Base-by-base conservation (phyloP, 2,113 vertebrate genomes). In the Caretta caretta region DNA sequence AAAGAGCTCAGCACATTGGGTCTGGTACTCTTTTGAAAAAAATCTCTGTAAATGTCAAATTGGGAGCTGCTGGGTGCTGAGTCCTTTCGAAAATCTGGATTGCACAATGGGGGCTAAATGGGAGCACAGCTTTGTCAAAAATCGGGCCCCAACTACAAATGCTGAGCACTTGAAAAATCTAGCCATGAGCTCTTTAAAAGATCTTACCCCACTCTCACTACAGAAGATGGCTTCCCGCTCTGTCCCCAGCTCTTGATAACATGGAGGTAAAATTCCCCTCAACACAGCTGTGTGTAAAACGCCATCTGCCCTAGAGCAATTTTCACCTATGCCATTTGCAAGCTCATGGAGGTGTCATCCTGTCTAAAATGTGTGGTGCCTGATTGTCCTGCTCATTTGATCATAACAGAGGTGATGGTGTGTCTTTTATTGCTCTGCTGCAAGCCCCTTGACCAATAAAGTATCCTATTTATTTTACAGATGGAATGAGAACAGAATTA, bases 21-120 rank as follows among this genome's bases (percentile, higher is more conserved):
- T 20, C 31, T 94, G 96, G 81, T 90, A 81, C 90, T 96, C 94
- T 85, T 72, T 80, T 86, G 62, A 38, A 22, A 94, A 94, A 90
- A 94, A 94, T 56, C 85, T 49, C 51, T n/a, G 48, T 69, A 53
- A 84, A 17, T 90, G 86, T 59, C 20, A 62, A 92, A 84, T 42
- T 17, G 6, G 84, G 38, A 17, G 54, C 24, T 5, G 83, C 2
- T 87, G 87, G 83, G 19, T 75, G n/a, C 22, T 9, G 20, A 88
- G 10, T 42, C n/a, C 6, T 42, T 86, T 89, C 83, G 49, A 72
- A 94, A 96, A 78, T 25, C 49, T 14, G 56, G 76, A 20, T 25
- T 25, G 56, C 25, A 24, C 51, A 57, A 11, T 5, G 31, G 38
- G 62, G 86, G 24, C 48, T 69, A 87, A 50, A 49, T 25, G 38